Evolutionary conservation across 2,888 invertebrate species (phyloP).

Genomic region (Meiosimyza decipiens): DNA sequence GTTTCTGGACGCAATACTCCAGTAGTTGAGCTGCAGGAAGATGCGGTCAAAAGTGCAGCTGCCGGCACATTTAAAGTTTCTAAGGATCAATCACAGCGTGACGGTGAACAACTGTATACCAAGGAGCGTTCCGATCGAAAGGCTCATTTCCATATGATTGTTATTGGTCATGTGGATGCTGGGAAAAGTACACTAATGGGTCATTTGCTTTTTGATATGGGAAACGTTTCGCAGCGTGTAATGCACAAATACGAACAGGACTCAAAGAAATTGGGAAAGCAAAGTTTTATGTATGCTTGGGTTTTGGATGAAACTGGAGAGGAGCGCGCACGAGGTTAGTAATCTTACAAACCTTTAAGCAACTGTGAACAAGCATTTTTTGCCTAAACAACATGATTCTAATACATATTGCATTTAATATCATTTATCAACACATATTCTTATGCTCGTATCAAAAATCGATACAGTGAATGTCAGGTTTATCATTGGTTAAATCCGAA

Average conservation of each 20-base stretch:
- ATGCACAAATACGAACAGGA: constrained; percentile 99
- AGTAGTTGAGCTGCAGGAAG: constrained; percentile 56
- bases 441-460: too few relatives aligned
- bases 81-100: constrained; percentile 67
- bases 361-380: too few relatives aligned
- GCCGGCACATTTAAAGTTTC: constrained; percentile 55
- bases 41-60: constrained; percentile 42
- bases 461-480: too few relatives aligned
- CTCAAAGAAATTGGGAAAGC: constrained; percentile 96
- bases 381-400: too few relatives aligned
- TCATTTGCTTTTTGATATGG: constrained; percentile 86
- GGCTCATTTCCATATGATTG: constrained; percentile 89
- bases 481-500: too few relatives aligned
- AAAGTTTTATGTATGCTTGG: constrained; percentile 99
- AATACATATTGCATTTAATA: too few relatives aligned
- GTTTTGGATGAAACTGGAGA: constrained; percentile 98
- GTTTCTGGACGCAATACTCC: constrained; percentile 72
- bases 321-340: constrained; percentile 83
- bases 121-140: constrained; percentile 84
- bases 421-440: too few relatives aligned
- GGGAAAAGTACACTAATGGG: constrained; percentile 82
- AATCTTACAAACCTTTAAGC: not conserved
- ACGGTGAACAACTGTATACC: constrained; percentile 71
- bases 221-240: constrained; percentile 85
- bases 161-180: constrained; percentile 90